These are phyloP conservation scores for Andrena dorsata DNA, from an alignment of 2,888 invertebrate genomes.

Conservation along the genomic window DNA sequence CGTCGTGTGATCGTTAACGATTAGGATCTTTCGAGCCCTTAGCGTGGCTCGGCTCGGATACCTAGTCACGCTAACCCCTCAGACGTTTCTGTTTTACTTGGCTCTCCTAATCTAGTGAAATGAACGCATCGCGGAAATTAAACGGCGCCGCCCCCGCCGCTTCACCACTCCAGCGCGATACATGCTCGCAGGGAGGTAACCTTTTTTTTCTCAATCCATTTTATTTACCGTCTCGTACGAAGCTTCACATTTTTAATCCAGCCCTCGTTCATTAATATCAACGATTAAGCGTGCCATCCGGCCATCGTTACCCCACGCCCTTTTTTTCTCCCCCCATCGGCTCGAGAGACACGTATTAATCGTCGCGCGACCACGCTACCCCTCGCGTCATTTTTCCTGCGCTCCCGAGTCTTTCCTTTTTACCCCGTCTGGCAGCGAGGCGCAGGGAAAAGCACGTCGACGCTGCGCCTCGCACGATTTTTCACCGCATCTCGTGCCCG, in stretches of 20 bases:
- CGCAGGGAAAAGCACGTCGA: constrained; percentile 5
- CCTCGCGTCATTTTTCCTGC: constrained; percentile 39
- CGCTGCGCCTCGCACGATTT: constrained; percentile 6
- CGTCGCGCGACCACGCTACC: constrained; percentile 27
- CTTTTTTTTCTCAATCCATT: constrained; percentile 8
- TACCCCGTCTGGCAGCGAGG: constrained; percentile 10
- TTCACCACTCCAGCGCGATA: not conserved
- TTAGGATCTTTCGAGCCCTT: constrained; percentile 53
- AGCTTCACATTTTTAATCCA: constrained; percentile 34
- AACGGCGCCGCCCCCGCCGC: not conserved
- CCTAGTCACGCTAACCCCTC: constrained; percentile 41
- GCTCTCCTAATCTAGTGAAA: not conserved
- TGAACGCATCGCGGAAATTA: constrained; percentile 34
- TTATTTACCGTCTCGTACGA: not conserved
- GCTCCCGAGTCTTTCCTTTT: constrained; percentile 28
- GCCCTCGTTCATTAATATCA: constrained; percentile 48
- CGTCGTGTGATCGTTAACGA: constrained; percentile 54
- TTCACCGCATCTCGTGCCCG: not conserved
- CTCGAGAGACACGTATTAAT: constrained; percentile 44
- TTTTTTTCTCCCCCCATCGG: constrained; percentile 7
- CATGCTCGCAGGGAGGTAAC: not conserved
- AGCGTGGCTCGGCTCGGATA: constrained; percentile 1
- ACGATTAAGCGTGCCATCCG: constrained; percentile 33
- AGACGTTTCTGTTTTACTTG: constrained; percentile 41
- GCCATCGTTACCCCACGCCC: constrained; percentile 25